A percentile compares a stretch with the other conserved stretches of the same genome.
phyloP scores from a whole-genome alignment of 2,113 vertebrate genomes.

The Orientallactaga bullata region DNA sequence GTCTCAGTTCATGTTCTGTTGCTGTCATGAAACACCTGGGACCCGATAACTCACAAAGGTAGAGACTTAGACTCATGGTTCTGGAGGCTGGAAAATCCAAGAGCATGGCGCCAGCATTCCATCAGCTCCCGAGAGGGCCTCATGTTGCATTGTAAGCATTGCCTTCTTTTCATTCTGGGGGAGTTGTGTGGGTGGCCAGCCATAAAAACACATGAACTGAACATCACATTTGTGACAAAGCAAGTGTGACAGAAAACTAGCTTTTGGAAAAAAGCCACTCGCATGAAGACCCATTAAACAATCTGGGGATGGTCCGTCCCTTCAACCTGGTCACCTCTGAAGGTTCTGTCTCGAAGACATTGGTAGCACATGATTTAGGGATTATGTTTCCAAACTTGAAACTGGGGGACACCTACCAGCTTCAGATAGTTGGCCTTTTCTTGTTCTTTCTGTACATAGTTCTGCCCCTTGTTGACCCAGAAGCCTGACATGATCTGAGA shows the following conservation, averaged over 20 bases:
- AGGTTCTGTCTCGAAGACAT: neutral
- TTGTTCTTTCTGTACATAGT: neutral
- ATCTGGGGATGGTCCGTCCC: neutral
- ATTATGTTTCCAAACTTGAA: too few species aligned
- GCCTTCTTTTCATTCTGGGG: neutral
- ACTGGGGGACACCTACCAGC: neutral
- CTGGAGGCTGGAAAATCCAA: neutral
- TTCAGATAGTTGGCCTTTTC: neutral
- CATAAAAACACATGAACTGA: neutral
- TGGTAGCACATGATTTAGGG: neutral
- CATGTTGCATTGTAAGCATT: conserved; percentile 85
- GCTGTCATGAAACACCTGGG: neutral
- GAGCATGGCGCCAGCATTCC: neutral
- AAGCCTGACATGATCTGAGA: neutral
- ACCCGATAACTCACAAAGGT: neutral
- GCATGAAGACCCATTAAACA: neutral
- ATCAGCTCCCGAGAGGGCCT: neutral
- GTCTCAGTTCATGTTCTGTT: neutral
- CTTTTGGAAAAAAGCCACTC: neutral
- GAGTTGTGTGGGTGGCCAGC: neutral
- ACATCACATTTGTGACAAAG: too few species aligned
- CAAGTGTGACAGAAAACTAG: neutral
- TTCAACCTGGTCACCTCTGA: too few species aligned
- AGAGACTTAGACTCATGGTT: neutral
- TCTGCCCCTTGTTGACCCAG: neutral